Evolutionary conservation across 2,888 invertebrate species (phyloP), one percentile per base, ranked within the genome.

Genomic region (Synergus umbraculus): DNA sequence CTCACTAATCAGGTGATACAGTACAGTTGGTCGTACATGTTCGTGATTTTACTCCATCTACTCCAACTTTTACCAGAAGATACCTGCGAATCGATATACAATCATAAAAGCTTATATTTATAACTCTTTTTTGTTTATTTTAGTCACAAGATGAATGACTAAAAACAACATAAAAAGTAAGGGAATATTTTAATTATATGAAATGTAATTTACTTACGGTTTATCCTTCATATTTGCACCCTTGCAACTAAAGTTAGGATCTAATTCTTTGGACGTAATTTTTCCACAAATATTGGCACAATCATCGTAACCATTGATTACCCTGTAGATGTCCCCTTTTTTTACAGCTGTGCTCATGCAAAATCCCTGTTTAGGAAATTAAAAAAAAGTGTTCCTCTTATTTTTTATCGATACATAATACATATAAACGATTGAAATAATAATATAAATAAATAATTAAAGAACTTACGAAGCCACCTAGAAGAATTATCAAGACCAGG

Each of bases 241-340:
- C 83, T 92, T 92, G 87, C 94, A 93, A n/a, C 87, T 83, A 54
- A 92, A 92, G 60, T 89, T 87, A 0, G 90, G 88, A 83, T 90
- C 83, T 18, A 80, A 86, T 79, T 90, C 89, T 8, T 77, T 81
- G 29, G 84, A 80, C 58, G 93, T 94, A 73, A 92, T 89, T 69
- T 91, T 90, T 1, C 95, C 95, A 87, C 96, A 96, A n/a, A 95
- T 91, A 87, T 95, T 94, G 4, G 94, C 95, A 86, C 94, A 95
- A 85, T 94, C 93, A 86, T 96, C 95, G 86, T 94, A 94, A 10
- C 95, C 95, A 86, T 94, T 93, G 64, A 95, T 90, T 37, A 95
- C 91, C 22, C 95, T 92, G 85, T 93, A 93, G 44, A 94, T 92
- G 87, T 95, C 94, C 0, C 95, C 95, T 83, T 94, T 90, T 77